Evolutionary conservation across 2,113 vertebrate species (phyloP).

Genomic region (Colistium nudipinnis): DNA sequence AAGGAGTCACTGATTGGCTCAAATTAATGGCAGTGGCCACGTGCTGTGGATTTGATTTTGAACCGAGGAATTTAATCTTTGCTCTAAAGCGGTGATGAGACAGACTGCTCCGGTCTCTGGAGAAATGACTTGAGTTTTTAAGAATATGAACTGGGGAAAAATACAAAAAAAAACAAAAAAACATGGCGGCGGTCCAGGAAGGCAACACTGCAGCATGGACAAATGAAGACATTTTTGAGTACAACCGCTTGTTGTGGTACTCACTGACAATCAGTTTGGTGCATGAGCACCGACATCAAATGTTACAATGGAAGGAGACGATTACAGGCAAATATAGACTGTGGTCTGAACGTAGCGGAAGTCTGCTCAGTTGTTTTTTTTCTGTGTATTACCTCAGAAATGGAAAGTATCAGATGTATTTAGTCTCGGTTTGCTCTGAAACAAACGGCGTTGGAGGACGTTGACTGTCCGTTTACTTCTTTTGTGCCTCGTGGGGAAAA

Average conservation of each 20-base stretch:
- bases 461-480: conserved; percentile 17
- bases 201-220: conserved; percentile 5
- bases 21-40: background rate
- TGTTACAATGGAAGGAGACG: background rate
- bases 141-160: conserved; percentile 8
- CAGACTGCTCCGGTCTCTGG: background rate
- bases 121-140: background rate
- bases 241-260: background rate
- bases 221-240: conserved; percentile 1
- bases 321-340: background rate
- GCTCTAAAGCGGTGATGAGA: conserved; percentile 27
- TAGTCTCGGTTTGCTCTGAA: background rate
- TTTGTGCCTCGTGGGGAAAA: conserved; percentile 52
- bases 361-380: background rate
- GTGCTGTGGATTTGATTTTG: background rate
- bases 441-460: background rate
- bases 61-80: background rate
- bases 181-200: conserved; percentile 3
- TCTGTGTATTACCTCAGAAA: background rate
- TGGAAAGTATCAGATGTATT: conserved; percentile 7
- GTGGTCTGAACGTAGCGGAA: conserved; percentile 11
- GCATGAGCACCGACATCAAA: conserved; percentile 3
- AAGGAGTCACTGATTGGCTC: background rate
- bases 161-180: conserved; percentile 6
- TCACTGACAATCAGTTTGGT: background rate